Percentiles rank a stretch among this genome's conserved stretches.
phyloP scores from a whole-genome alignment of 2,888 invertebrate species.

The Xanthia icteritia region DNA sequence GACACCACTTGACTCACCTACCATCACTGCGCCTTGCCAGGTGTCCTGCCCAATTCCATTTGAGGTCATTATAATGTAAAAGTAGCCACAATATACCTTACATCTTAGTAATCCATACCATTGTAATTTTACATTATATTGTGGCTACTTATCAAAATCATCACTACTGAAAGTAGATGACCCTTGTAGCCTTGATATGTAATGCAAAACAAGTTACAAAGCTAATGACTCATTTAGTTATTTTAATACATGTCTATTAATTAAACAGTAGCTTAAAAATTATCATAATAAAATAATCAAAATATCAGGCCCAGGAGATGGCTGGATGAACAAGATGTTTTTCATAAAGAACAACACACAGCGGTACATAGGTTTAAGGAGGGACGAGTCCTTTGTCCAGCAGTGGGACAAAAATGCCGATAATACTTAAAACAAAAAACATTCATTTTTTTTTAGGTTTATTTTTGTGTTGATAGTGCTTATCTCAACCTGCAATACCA shows the following conservation, averaged over 20 bases:
- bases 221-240: slow-evolving; percentile 31
- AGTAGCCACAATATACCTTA: too few species aligned
- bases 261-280: not conserved
- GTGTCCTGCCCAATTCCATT: not conserved
- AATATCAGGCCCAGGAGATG: not conserved
- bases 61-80: not conserved
- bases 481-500: not conserved
- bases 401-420: too few species aligned
- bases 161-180: slow-evolving; percentile 16
- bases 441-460: too few species aligned
- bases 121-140: not conserved
- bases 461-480: not conserved
- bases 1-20: not conserved
- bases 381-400: too few species aligned
- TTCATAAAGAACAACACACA: too few species aligned
- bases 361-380: too few species aligned
- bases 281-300: not conserved
- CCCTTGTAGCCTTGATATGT: slow-evolving; percentile 31
- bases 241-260: slow-evolving; percentile 7
- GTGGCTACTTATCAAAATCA: slow-evolving; percentile 4
- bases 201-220: slow-evolving; percentile 9
- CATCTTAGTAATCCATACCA: too few species aligned
- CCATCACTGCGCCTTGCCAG: not conserved
- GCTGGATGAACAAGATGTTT: too few species aligned
- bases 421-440: not conserved